phyloP scores from a whole-genome alignment of 2,113 vertebrate genomes.

The Melospiza georgiana region DNA sequence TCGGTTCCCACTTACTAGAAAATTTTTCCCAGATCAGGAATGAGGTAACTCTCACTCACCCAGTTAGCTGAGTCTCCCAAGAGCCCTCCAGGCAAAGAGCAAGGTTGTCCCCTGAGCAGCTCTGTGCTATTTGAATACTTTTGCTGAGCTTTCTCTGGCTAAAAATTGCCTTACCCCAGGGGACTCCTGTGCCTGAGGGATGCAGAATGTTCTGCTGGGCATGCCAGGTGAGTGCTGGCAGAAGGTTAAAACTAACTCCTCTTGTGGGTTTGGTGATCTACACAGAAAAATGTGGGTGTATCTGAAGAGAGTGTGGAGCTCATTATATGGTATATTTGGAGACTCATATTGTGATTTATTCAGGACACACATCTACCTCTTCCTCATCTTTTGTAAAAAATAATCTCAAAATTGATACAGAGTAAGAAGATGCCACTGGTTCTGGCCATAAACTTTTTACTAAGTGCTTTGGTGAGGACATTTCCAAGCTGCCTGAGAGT shows the following conservation, averaged over 20 bases:
- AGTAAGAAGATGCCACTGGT: background rate
- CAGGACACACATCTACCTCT: background rate
- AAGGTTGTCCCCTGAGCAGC: background rate
- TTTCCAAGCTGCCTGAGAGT: background rate
- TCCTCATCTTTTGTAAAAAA: background rate
- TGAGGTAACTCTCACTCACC: constrained; percentile 29
- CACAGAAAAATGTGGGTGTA: background rate
- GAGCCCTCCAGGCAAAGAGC: constrained; percentile 19
- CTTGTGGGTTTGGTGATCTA: background rate
- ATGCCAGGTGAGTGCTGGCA: background rate
- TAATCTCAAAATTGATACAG: background rate
- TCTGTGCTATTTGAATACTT: constrained; percentile 45
- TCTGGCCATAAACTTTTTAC: background rate
- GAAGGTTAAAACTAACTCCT: background rate
- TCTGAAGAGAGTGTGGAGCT: background rate
- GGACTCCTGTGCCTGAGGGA: background rate
- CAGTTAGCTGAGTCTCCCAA: constrained; percentile 12
- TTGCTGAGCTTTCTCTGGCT: background rate
- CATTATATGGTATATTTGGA: background rate
- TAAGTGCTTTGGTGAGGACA: background rate
- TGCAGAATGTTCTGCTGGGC: background rate
- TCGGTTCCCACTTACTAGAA: background rate
- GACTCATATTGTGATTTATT: background rate
- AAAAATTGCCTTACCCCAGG: constrained; percentile 32
- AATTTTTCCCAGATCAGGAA: constrained; percentile 22